Base-by-base conservation (phyloP, 2,888 invertebrate genomes). In the Ectemnius continuus region DNA sequence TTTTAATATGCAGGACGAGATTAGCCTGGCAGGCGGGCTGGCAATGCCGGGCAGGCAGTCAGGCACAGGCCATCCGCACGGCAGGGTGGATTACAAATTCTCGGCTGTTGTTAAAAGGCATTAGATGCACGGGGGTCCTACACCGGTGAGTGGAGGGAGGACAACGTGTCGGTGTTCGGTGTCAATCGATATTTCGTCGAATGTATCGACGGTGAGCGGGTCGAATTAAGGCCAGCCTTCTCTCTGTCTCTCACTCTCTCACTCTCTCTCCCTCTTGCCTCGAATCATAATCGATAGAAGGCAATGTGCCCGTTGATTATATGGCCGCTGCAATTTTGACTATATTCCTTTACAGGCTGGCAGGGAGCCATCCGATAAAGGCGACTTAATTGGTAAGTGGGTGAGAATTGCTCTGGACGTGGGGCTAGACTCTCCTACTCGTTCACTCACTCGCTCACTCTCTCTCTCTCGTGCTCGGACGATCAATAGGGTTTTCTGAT, bases 401-500 rank as follows among this genome's bases (percentile, higher is more conserved):
- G 72, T 69, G 83, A 78, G 73, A 80, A 80, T 82, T 70, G 82
- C 78, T 71, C 68, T 59, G 69, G 52, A 65, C 63, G 23, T 45
- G 26, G 47, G 28, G 36, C 18, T 26, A 61, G 64, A 68, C 58
- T 47, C 5, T 36, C 36, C 5, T 5, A 1, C 56, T 20, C 56
- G 0, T 1, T 61, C 61, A 48, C 18, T 61, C 18, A 45, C 45
- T 61, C 70, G 1, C 36, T 11, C 36, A 8, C 36, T 36, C 36
- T 6, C 36, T 36, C 36, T 36, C 36, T 36, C 36, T 36, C 36
- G 5, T 11, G 8, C 36, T 6, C 11, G 47, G 16, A 46, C 73
- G 72, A 78, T 78, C 79, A 68, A 70, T 74, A 71, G 73, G 67
- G 67, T 83, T 83, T 83, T 80, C 80, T 78, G 80, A 75, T 82